Evolutionary conservation across 2,888 invertebrate species (phyloP).

Genomic region (Dascillus cervinus): DNA sequence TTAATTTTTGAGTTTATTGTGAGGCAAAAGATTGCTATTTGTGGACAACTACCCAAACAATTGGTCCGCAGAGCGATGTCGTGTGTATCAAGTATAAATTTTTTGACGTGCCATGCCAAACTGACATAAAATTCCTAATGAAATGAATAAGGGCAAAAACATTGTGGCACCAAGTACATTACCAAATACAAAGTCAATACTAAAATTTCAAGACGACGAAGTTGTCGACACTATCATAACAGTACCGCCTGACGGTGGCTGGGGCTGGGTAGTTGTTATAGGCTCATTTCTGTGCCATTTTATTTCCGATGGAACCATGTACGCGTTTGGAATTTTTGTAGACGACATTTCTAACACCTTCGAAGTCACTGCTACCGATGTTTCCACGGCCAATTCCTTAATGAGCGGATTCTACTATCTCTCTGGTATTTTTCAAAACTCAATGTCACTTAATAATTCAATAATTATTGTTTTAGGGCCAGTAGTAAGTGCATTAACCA

Average conservation of each 20-base stretch:
- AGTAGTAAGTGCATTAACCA: conserved; percentile 31
- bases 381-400: conserved; percentile 28
- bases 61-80: too few species aligned
- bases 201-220: too few species aligned
- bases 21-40: too few species aligned
- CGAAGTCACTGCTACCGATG: conserved; percentile 20
- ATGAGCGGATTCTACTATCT: conserved; percentile 32
- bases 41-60: too few species aligned
- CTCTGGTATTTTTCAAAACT: conserved; percentile 23
- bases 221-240: conserved; percentile 25
- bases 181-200: too few species aligned
- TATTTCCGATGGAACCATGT: conserved; percentile 52
- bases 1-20: too few species aligned
- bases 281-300: conserved; percentile 50
- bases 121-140: too few species aligned
- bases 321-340: conserved; percentile 52
- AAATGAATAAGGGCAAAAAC: too few species aligned
- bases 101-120: too few species aligned
- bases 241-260: conserved; percentile 53
- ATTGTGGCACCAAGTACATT: too few species aligned
- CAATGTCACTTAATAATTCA: not conserved
- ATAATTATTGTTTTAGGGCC: conserved; percentile 27
- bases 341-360: conserved; percentile 28
- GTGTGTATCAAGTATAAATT: too few species aligned
- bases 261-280: conserved; percentile 53